phyloP scores from a whole-genome alignment of 2,888 invertebrate genomes.

The Lysandra bellargus region DNA sequence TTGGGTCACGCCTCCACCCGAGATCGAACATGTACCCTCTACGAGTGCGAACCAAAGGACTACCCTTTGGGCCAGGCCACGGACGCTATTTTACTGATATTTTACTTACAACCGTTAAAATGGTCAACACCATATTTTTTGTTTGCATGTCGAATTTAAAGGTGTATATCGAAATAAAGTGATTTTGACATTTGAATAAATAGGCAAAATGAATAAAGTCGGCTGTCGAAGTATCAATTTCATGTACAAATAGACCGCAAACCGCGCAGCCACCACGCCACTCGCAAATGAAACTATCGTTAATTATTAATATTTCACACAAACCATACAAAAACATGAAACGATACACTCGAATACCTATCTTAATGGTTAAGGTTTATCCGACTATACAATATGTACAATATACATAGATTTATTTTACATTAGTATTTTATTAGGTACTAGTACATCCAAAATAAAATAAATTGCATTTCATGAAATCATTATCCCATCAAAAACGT shows the following conservation, averaged over 20 bases:
- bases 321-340: constrained; percentile 15
- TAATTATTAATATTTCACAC: constrained; percentile 23
- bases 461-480: too few species aligned
- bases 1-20: too few species aligned
- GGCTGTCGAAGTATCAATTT: constrained; percentile 35
- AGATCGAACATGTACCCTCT: too few species aligned
- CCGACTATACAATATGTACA: not conserved
- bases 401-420: too few species aligned
- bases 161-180: constrained; percentile 1
- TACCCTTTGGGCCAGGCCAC: too few species aligned
- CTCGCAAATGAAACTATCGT: constrained; percentile 21
- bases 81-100: too few species aligned
- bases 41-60: too few species aligned
- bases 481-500: too few species aligned
- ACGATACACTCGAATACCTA: not conserved
- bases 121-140: not conserved
- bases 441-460: too few species aligned
- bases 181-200: constrained; percentile 11
- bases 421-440: too few species aligned
- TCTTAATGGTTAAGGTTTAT: not conserved
- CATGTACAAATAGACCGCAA: constrained; percentile 39
- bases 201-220: constrained; percentile 20
- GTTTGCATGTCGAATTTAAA: not conserved
- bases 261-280: constrained; percentile 38
- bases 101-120: too few species aligned